Evolutionary conservation across 2,113 vertebrate species (phyloP), one percentile per base, ranked within the genome.

Genomic region (Acanthochromis polyacanthus): DNA sequence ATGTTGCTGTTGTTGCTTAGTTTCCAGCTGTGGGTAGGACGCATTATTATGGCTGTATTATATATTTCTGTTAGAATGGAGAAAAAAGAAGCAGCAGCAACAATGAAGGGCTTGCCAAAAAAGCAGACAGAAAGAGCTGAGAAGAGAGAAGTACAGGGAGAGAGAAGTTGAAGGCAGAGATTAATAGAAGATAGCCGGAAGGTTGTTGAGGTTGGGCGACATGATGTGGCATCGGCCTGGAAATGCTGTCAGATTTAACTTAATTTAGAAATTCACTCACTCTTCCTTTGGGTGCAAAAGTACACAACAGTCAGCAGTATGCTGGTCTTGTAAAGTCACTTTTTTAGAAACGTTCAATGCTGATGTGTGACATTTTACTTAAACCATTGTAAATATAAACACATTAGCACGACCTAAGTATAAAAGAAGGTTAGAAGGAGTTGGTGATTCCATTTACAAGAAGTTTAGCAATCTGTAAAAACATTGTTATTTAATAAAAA

Each of bases 11-110:
- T 88, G 91, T 83, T 81, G 93, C 93, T 95, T 94, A 91, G 89
- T 95, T 96, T 96, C 96, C 96, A 95, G 96, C 93, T 95, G 94
- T 95, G 94, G 95, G 91, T 6, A 94, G 94, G 94, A 93, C 72
- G 88, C 64, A 88, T 93, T 92, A 83, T 88, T 78, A 89, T 66
- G 77, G 63, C 60, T 85, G 84, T 58, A 16, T 92, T 88, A 91
- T 80, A 90, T 89, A 91, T 94, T 94, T 96, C 93, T 93, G 96
- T 96, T 96, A 97, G 96, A 95, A 80, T 88, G 80, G 84, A 88
- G 81, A 69, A 81, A 30, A 86, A 90, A 96, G 95, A 96, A 96
- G 95, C 95, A 91, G 88, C 92, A 88, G 88, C 92, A 92, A 92
- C 89, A 91, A 95, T 95, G 95, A 95, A 94, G 93, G 94, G 95